These are phyloP conservation scores for Tachuris rubrigastra DNA, from an alignment of 2,113 vertebrate species.

Conservation along the genomic window DNA sequence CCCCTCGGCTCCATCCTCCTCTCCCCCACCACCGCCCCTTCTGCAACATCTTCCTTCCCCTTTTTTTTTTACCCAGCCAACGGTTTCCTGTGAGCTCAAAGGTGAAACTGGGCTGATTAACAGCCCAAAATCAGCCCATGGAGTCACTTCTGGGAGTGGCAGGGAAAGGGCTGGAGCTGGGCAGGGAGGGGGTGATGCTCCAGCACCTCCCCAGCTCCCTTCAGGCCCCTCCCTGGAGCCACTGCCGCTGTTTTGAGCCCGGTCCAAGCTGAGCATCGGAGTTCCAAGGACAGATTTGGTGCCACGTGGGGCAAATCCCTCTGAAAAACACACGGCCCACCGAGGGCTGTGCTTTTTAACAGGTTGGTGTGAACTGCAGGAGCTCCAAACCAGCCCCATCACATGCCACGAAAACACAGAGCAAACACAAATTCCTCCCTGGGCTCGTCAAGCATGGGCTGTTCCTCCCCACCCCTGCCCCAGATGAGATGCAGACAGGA, in stretches of 20 bases:
- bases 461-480: background rate
- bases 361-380: accelerated
- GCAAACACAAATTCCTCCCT: accelerated
- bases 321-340: accelerated
- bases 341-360: accelerated
- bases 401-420: too few relatives aligned
- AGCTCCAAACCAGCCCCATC: background rate
- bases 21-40: background rate
- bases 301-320: accelerated
- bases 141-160: background rate
- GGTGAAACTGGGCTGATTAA: background rate
- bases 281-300: too few relatives aligned
- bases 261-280: accelerated
- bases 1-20: background rate
- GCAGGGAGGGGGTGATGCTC: background rate
- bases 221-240: accelerated
- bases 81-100: background rate
- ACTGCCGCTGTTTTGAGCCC: accelerated
- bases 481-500: background rate
- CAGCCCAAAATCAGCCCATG: accelerated
- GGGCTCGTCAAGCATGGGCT: accelerated
- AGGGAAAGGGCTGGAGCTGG: background rate
- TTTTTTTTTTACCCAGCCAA: background rate
- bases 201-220: accelerated
- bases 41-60: background rate